Evolutionary conservation across 2,113 vertebrate genomes (phyloP).

Genomic region (Myotis lucifugus): DNA sequence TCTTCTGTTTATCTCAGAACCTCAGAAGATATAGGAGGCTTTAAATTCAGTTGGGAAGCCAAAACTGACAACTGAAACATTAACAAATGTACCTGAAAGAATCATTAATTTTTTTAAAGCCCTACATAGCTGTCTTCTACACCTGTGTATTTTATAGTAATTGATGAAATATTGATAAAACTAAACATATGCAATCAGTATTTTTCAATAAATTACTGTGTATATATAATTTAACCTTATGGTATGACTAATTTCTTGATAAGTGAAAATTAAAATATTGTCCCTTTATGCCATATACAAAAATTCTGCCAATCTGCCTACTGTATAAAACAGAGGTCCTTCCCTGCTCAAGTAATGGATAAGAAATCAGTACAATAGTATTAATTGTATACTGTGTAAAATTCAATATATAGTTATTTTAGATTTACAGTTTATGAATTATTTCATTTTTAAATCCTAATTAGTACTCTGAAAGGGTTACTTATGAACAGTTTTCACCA

Average conservation of each 20-base stretch:
- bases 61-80: neutral
- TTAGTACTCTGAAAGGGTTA: neutral
- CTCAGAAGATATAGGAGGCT: neutral
- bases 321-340: neutral
- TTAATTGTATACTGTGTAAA: neutral
- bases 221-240: neutral
- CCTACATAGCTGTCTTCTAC: neutral
- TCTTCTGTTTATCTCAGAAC: conserved; percentile 28
- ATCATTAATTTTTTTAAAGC: neutral
- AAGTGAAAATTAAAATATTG: neutral
- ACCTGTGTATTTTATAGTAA: neutral
- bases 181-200: neutral
- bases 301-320: neutral
- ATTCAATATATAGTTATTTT: neutral
- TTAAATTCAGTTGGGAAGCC: neutral
- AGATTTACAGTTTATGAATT: neutral
- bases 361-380: neutral
- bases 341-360: neutral
- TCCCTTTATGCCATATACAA: neutral
- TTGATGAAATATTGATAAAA: neutral
- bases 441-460: neutral
- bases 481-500: neutral
- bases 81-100: neutral
- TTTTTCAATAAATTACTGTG: neutral
- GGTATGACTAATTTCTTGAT: neutral